A percentile compares a stretch with the other conserved stretches of the same genome.
These are phyloP conservation scores for Papilio polyxenes DNA, from an alignment of 1,140 invertebrate species.

Conservation along the genomic window DNA sequence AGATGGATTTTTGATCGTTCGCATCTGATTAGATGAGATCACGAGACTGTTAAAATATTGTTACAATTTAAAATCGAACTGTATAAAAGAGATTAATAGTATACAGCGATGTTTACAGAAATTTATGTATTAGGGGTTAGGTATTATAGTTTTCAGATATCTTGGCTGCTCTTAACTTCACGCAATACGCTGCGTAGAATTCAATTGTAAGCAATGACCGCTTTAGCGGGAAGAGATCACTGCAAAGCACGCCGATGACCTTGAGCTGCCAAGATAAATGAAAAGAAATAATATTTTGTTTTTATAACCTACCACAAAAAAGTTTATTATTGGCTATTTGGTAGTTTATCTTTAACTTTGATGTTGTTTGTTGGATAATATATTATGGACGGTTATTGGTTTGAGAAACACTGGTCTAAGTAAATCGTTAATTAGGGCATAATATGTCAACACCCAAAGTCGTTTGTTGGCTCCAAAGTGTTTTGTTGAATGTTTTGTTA, in stretches of 20 bases:
- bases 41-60: neutral
- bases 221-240: no score
- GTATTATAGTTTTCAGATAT: no score
- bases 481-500: conserved; percentile 80
- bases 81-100: neutral
- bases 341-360: conserved; percentile 31
- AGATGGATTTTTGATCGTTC: neutral
- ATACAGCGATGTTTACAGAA: neutral
- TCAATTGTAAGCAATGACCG: no score
- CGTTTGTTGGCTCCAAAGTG: conserved; percentile 77
- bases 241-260: no score
- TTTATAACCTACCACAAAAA: neutral
- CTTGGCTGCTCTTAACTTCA: no score
- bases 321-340: conserved; percentile 42
- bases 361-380: conserved; percentile 46
- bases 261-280: no score
- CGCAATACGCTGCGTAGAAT: no score
- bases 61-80: neutral
- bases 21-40: neutral
- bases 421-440: conserved; percentile 69
- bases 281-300: neutral
- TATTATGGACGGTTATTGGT: conserved; percentile 53
- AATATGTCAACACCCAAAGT: conserved; percentile 78
- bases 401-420: conserved; percentile 79
- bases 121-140: neutral